Evolutionary conservation across 2,888 invertebrate species (phyloP), one percentile per base, ranked within the genome.

Genomic region (Elmis aenea): DNA sequence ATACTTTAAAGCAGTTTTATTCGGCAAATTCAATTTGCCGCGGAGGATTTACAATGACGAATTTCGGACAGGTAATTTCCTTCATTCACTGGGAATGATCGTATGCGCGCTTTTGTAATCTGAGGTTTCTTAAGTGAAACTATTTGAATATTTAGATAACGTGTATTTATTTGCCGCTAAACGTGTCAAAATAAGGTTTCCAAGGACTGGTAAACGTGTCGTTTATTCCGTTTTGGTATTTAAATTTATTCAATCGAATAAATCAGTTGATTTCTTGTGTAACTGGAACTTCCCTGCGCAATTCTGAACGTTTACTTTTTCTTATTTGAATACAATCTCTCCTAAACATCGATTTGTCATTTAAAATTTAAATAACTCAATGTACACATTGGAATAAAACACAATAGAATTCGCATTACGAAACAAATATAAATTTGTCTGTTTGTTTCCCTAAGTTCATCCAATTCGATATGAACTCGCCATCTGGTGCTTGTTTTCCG

Each of bases 271-370:
- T 46, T 50, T 50, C 48, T 45, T 47, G 51, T 58, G 52, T 55
- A 57, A 55, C 52, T 51, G 50, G 52, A 54, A 57, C 45, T 49
- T 51, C 48, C 41, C 46, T 46, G 50, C 39, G 51, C 55, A 54
- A 48, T 54, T 51, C 48, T 39, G 51, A 45, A 48, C 48, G 36
- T 52, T 53, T 51, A 50, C 52, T 50, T 57, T 46, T 46, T 52
- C 50, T 50, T 47, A 57, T 59, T 61, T 57, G 57, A 57, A 60
- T 59, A 56, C 54, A 57, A 50, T 51, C 45, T 55, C 52, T 51
- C 51, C 53, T 50, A 55, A 49, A 51, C 47, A 53, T 51, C 55
- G 49, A 52, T 55, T 58, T 52, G 52, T 53, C 55, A 55, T 55
- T 53, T 52, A 45, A 42, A 50, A 46, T 48, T 48, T 42, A 48